Evolutionary conservation across 2,113 vertebrate species (phyloP), one percentile per base, ranked within the genome.

Genomic region (Salvelinus namaycush): DNA sequence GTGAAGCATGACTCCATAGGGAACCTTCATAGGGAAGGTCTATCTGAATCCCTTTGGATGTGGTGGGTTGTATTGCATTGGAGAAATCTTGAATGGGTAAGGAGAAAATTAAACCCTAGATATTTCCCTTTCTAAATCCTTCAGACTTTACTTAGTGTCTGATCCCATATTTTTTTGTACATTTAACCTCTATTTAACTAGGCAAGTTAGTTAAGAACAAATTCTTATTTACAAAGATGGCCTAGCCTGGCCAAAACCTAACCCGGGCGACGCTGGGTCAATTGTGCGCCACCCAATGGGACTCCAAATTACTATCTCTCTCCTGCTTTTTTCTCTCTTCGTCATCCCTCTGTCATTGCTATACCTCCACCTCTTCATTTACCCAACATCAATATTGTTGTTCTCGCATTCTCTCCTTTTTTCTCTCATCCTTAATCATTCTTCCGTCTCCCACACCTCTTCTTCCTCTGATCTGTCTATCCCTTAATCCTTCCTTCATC

Each of bases 401-500:
- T 81, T 84, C 81, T 86, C 81, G 69, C 76, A 60, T 70, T 29
- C 48, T 34, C 1, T 7, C 62, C 9, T 5, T 59, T 67, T 59
- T 22, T 78, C 70, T 68, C 65, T 79, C 31, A 20, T 22, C 54
- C 66, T 24, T 6, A 59, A 5, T n/a, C n/a, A 26, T 22, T 89
- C 85, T 81, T 85, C 82, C 84, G 76, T 74, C 76, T 65, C 72
- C 26, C 64, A 26, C 1, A 5, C 62, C 12, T 57, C 80, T 74
- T 67, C 48, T 31, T 78, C 73, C 75, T 73, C 34, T 48, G n/a
- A 49, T 49, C 68, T 44, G 8, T 44, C 59, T 27, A 48, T 48
- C 39, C 76, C 83, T 78, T 85, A 89, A 87, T 90, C 88, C 1
- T 71, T 74, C 77, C 60, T 85, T 84, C 86, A 49, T 70, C 68